Evolutionary conservation across 2,888 invertebrate genomes (phyloP), one percentile per base, ranked within the genome.

Genomic region (Epicampocera succincta): DNA sequence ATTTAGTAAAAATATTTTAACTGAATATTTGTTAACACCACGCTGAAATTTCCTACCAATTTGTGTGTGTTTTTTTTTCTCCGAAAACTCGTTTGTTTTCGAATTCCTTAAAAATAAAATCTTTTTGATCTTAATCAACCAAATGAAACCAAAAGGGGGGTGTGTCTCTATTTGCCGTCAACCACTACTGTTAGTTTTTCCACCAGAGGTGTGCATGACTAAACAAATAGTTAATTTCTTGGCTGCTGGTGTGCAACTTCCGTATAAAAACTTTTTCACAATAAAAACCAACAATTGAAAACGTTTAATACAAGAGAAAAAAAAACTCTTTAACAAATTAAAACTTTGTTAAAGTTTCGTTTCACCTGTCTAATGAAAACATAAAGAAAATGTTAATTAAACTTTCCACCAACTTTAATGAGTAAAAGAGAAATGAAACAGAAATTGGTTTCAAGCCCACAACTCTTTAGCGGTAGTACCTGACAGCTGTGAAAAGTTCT

Each of bases 81-180:
- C 33, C 8, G n/a, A 13, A 42, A 66, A 50, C 65, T 52, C 3
- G 56, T 68, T 68, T 65, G n/a, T 40, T 54, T 33, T 46, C 2
- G 11, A 48, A 29, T 75, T 69, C 46, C 44, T 61, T 25, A 54
- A 54, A 50, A 33, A 33, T 54, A 61, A 33, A 33, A 68, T 60
- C 69, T 40, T 61, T 76, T 46, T 54, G 52, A 69, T 76, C 58
- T 76, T 76, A 61, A 76, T 76, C 69, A 76, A 56, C 33, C 19
- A 15, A 8, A 48, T 44, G 19, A n/a, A 65, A 56, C 15, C n/a
- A 38, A 42, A 65, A 66, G 52, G 44, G 60, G 77, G 71, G 77
- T 56, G 69, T 63, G 56, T 68, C 54, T 48, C 12, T 77, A 71
- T 65, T 71, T 48, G 19, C 71, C 71, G 65, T 21, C 19, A 77